Conservation (phyloP, 2,797 vertebrate species). For the Amblyopsis hoosieri region DNA sequence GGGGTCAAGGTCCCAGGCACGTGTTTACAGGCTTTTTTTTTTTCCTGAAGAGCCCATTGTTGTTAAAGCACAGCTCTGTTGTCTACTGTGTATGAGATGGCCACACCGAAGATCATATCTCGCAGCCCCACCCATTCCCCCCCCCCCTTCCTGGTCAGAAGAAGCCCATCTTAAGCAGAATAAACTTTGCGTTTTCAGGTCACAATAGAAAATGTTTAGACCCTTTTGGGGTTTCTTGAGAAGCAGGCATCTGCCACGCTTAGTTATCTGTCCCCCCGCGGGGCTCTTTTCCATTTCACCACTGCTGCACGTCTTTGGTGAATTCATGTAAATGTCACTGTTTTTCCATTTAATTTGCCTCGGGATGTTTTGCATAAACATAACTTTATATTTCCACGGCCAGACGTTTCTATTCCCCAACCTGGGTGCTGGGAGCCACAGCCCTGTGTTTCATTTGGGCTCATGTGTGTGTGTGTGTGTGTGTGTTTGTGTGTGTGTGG, state of each 20-base stretch:
- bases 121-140: slow-evolving; percentile 33
- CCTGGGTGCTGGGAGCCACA: slow-evolving; percentile 34
- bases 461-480: slow-evolving; percentile 21
- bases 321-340: slow-evolving; percentile 39
- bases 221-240: slow-evolving; percentile 36
- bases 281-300: slow-evolving; percentile 18
- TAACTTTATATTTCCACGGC: slow-evolving; percentile 30
- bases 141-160: slow-evolving; percentile 29
- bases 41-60: slow-evolving; percentile 68
- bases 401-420: slow-evolving; percentile 39
- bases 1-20: slow-evolving; percentile 78
- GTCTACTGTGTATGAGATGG: slow-evolving; percentile 31
- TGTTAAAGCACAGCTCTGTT: slow-evolving; percentile 60
- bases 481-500: slow-evolving; percentile 33
- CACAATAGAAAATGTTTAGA: slow-evolving; percentile 46
- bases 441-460: slow-evolving; percentile 62
- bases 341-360: slow-evolving; percentile 21
- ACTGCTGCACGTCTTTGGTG: slow-evolving; percentile 18
- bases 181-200: slow-evolving; percentile 33
- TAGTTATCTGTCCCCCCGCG: slow-evolving; percentile 42
- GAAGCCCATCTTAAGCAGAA: slow-evolving; percentile 52
- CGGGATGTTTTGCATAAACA: slow-evolving; percentile 54
- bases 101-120: slow-evolving; percentile 66
- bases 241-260: slow-evolving; percentile 23
- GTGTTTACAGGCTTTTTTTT: slow-evolving; percentile 73